These are phyloP conservation scores for Leptothorax acervorum DNA, from an alignment of 2,888 invertebrate genomes.

Conservation along the genomic window DNA sequence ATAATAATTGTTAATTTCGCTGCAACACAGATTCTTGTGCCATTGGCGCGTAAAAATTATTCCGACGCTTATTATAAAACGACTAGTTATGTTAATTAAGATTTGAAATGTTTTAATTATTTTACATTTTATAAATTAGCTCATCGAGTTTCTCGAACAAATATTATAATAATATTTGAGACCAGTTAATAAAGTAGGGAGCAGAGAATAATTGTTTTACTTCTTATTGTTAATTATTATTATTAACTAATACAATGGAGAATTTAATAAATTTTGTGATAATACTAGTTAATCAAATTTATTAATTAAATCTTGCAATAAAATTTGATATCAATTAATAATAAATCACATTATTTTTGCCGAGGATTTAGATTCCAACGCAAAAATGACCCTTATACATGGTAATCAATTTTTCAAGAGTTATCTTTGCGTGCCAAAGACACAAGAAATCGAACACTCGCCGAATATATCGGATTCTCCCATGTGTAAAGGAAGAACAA, in stretches of 20 bases:
- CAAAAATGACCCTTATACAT: not conserved
- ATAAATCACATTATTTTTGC: not conserved
- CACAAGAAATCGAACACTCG: not conserved
- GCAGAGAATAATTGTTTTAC: not conserved
- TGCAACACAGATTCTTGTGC: not conserved
- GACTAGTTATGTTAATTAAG: not conserved
- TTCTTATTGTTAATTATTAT: not conserved
- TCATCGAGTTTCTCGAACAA: not conserved
- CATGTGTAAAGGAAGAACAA: not conserved
- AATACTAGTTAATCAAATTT: not conserved
- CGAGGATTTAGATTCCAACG: not conserved
- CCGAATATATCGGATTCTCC: not conserved
- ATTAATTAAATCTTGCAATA: not conserved
- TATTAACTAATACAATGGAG: not conserved
- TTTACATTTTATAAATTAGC: conserved; percentile 5
- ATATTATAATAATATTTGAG: conserved; percentile 1
- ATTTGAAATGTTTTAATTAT: conserved; percentile 1
- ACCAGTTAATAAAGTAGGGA: not conserved
- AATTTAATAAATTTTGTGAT: not conserved
- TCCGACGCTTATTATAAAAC: not conserved
- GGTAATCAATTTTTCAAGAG: not conserved
- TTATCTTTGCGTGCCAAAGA: not conserved
- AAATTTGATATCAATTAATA: not conserved
- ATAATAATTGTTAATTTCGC: conserved; percentile 1
- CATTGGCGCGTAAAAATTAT: conserved; percentile 4